These are phyloP conservation scores for Drosophila pseudoananassae DNA, from an alignment of 1,140 invertebrate species.

Conservation along the genomic window DNA sequence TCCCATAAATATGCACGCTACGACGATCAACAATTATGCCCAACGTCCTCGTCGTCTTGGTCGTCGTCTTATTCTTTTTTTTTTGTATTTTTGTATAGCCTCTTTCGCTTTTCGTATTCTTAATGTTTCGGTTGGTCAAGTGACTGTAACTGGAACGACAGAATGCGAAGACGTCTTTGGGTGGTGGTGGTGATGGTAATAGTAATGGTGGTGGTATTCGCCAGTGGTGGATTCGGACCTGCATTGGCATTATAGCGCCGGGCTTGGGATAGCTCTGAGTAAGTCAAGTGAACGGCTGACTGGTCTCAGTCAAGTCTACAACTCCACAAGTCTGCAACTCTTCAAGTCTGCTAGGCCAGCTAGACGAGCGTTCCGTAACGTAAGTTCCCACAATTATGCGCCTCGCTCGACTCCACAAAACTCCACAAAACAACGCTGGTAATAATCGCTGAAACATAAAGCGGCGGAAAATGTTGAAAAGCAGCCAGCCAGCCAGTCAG, in stretches of 20 bases:
- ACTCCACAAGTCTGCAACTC: slow-evolving; percentile 46
- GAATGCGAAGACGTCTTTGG: slow-evolving; percentile 41
- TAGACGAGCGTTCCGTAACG: slow-evolving; percentile 78
- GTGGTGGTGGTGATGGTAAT: slow-evolving; percentile 29
- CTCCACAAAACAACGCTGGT: slow-evolving; percentile 54
- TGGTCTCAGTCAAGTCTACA: slow-evolving; percentile 60
- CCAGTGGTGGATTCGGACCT: slow-evolving; percentile 46
- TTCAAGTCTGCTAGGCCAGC: slow-evolving; percentile 33
- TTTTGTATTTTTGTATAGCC: slow-evolving; percentile 28
- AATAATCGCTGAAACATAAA: slow-evolving; percentile 79
- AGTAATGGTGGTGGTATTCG: slow-evolving; percentile 17
- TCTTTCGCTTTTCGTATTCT: slow-evolving; percentile 60
- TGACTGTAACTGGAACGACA: slow-evolving; percentile 83
- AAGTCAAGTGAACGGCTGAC: slow-evolving; percentile 73
- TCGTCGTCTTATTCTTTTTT: slow-evolving; percentile 7
- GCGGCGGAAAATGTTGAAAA: slow-evolving; percentile 77
- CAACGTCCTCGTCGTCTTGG: slow-evolving; percentile 26
- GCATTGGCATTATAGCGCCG: slow-evolving; percentile 78
- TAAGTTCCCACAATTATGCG: slow-evolving; percentile 81
- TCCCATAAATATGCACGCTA: slow-evolving; percentile 82
- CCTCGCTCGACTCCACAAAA: slow-evolving; percentile 67
- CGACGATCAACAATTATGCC: slow-evolving; percentile 77
- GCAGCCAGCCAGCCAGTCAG: slow-evolving; percentile 35
- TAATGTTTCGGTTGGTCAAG: slow-evolving; percentile 83
- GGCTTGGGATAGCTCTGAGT: slow-evolving; percentile 46